phyloP scores from a whole-genome alignment of 2,888 invertebrate genomes.

The Cheilosia soror region DNA sequence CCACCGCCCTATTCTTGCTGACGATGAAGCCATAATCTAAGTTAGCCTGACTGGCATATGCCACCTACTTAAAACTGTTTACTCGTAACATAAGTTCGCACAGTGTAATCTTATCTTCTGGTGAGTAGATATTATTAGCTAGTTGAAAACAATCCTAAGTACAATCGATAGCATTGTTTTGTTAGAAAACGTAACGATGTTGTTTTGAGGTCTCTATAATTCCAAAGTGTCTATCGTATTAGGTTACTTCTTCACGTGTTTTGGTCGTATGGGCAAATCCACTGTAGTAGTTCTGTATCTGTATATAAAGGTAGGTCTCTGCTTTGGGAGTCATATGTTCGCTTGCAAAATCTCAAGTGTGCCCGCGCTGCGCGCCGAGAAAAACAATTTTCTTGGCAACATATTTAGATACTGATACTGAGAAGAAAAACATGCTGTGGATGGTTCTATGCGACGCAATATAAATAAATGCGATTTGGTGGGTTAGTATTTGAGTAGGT shows the following conservation, averaged over 20 bases:
- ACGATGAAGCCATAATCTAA: too few relatives aligned
- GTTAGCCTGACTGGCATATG: too few relatives aligned
- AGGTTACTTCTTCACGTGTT: constrained; percentile 1
- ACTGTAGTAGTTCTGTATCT: too few relatives aligned
- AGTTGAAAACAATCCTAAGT: background rate
- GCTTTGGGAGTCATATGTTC: too few relatives aligned
- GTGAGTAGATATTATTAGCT: background rate
- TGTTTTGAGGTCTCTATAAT: constrained; percentile 3
- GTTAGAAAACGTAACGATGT: constrained; percentile 9
- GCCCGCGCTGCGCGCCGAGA: too few relatives aligned
- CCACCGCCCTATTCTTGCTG: too few relatives aligned
- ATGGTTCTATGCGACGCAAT: constrained; percentile 5
- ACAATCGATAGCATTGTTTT: constrained; percentile 18
- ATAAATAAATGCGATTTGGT: background rate
- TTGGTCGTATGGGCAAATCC: too few relatives aligned
- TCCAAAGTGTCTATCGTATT: constrained; percentile 5
- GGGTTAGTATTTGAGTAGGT: background rate
- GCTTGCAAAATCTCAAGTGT: too few relatives aligned
- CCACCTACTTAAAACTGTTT: constrained; percentile 33
- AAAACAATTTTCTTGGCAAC: too few relatives aligned
- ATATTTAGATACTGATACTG: too few relatives aligned
- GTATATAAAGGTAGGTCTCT: too few relatives aligned
- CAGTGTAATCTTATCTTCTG: constrained; percentile 36
- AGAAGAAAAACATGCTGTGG: constrained; percentile 1
- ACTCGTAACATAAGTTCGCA: constrained; percentile 9